Percentiles rank a stretch among this genome's conserved stretches.
These are phyloP conservation scores for Triops cancriformis DNA, from an alignment of 1,140 invertebrate species.

Conservation along the genomic window DNA sequence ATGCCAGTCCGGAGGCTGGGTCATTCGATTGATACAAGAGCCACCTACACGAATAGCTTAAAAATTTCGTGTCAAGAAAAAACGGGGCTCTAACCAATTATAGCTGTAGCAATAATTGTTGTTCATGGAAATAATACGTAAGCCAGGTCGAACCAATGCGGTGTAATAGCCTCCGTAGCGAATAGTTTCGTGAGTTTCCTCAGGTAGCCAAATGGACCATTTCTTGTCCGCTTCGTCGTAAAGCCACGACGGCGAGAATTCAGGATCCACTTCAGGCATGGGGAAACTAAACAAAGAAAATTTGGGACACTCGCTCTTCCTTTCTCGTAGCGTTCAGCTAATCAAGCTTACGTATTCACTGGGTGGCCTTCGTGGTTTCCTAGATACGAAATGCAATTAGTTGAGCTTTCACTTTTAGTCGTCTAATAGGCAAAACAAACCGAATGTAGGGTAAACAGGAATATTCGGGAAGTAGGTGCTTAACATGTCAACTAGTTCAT, in stretches of 20 bases:
- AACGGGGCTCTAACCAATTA: conserved; percentile 54
- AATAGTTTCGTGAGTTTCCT: conserved; percentile 51
- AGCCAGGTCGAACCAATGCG: conserved; percentile 48
- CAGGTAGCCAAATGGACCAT: conserved; percentile 56
- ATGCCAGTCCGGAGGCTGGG: conserved; percentile 51
- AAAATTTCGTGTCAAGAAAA: background rate
- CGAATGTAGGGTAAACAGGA: conserved; percentile 57
- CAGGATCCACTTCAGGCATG: conserved; percentile 38
- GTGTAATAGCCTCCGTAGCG: conserved; percentile 61
- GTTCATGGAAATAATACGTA: conserved; percentile 63
- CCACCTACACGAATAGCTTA: conserved; percentile 44
- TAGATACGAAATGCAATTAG: background rate
- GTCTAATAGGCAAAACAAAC: background rate
- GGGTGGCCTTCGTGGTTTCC: conserved; percentile 88
- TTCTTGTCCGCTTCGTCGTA: conserved; percentile 53
- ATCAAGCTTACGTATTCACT: conserved; percentile 59
- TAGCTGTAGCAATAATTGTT: conserved; percentile 60
- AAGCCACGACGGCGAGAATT: conserved; percentile 47
- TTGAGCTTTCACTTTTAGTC: background rate
- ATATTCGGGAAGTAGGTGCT: conserved; percentile 52
- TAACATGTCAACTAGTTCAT: conserved; percentile 49
- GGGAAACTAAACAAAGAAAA: conserved; percentile 34
- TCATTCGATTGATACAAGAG: conserved; percentile 51
- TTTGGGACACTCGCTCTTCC: background rate
- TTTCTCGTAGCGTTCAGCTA: conserved; percentile 15